Conservation (phyloP, 2,113 vertebrate species). For the Tupaia tana region DNA sequence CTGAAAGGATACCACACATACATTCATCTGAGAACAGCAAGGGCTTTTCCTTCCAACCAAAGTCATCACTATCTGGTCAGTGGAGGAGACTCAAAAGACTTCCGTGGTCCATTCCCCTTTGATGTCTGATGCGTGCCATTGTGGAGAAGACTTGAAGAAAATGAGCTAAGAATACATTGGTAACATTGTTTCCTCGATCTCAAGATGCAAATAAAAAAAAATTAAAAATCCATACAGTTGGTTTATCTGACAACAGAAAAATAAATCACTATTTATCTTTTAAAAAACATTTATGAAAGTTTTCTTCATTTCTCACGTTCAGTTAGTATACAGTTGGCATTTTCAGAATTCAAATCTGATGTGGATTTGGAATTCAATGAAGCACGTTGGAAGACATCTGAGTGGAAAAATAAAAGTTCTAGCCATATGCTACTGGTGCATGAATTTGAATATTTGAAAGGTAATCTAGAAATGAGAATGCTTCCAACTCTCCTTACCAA, state of each 20-base stretch:
- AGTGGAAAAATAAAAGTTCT: conserved; percentile 66
- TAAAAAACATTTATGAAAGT: conserved; percentile 66
- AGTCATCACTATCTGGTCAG: neutral
- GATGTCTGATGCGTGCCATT: neutral
- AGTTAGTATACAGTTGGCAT: conserved; percentile 79
- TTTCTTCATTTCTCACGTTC: conserved; percentile 77
- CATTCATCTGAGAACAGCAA: neutral
- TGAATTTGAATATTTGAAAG: conserved; percentile 81
- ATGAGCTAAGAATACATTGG: neutral
- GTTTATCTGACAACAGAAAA: conserved; percentile 62
- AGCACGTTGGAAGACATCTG: conserved; percentile 76
- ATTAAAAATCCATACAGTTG: neutral
- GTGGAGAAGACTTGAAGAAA: neutral
- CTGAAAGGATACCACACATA: neutral
- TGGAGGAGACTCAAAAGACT: neutral
- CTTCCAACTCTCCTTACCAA: conserved; percentile 68
- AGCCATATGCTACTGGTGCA: conserved; percentile 75
- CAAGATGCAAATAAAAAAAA: neutral
- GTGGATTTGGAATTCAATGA: conserved; percentile 77
- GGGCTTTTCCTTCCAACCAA: neutral
- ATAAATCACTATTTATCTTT: conserved; percentile 56
- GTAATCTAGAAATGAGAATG: conserved; percentile 76
- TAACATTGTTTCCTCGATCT: neutral
- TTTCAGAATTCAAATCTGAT: conserved; percentile 80
- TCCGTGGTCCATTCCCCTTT: accelerated